Conservation (phyloP, 2,797 vertebrate genomes). For the Argentina silus region DNA sequence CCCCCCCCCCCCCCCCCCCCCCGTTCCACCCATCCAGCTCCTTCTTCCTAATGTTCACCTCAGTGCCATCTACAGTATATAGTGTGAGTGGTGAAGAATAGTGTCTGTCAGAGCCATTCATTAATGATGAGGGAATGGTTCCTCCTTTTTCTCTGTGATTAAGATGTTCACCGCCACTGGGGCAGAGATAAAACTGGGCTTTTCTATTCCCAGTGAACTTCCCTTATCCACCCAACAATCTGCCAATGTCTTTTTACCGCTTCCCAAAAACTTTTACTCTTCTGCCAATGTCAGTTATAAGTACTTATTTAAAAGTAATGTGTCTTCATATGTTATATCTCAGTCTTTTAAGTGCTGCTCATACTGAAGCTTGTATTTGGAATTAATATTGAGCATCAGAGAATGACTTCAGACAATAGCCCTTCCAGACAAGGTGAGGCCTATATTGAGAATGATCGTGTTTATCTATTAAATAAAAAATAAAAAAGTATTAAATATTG, state of each 20-base stretch:
- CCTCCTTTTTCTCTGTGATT: background rate
- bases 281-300: background rate
- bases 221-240: background rate
- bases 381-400: background rate
- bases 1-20: background rate
- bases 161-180: background rate
- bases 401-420: slow-evolving; percentile 1
- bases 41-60: background rate
- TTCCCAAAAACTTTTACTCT: background rate
- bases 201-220: background rate
- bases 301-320: background rate
- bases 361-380: background rate
- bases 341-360: background rate
- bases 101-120: background rate
- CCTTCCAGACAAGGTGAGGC: too few species aligned
- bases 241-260: background rate
- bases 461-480: too few species aligned
- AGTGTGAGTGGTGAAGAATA: background rate
- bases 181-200: background rate
- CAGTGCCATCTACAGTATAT: too few species aligned
- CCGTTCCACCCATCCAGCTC: background rate
- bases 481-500: background rate
- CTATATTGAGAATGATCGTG: too few species aligned
- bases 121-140: background rate
- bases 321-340: background rate